Percentiles rank a stretch among this genome's conserved stretches.
Evolutionary conservation across 2,888 invertebrate species (phyloP).

Genomic region (Biston betularia): DNA sequence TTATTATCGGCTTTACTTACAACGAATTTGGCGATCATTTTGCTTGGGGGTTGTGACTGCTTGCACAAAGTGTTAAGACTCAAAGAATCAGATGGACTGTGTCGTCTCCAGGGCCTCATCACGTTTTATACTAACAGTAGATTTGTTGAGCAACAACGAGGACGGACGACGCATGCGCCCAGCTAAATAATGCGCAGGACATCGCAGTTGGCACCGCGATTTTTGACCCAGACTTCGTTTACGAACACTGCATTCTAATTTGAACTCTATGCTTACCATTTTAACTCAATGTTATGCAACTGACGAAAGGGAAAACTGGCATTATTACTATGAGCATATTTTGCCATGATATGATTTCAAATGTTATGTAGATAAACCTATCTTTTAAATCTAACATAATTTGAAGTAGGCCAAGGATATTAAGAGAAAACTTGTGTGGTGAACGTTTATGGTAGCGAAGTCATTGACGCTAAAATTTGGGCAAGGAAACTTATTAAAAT

Average conservation of each 20-base stretch:
- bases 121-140: conserved; percentile 75
- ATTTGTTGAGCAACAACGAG: conserved; percentile 72
- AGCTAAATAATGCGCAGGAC: conserved; percentile 74
- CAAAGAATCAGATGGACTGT: conserved; percentile 73
- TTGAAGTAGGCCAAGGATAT: conserved; percentile 51
- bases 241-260: conserved; percentile 80
- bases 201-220: conserved; percentile 66
- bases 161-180: conserved; percentile 57
- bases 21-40: conserved; percentile 85
- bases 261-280: conserved; percentile 72
- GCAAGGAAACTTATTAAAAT: conserved; percentile 12
- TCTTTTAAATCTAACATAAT: conserved; percentile 40
- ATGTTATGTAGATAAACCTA: conserved; percentile 44
- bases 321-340: conserved; percentile 36
- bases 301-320: conserved; percentile 58
- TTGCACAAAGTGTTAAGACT: conserved; percentile 63
- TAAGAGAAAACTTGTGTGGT: conserved; percentile 46
- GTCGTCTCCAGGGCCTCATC: conserved; percentile 69
- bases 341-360: conserved; percentile 29
- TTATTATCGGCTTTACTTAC: conserved; percentile 58
- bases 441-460: conserved; percentile 38
- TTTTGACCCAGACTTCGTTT: conserved; percentile 77
- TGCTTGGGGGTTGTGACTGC: conserved; percentile 79
- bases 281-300: conserved; percentile 80
- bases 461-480: conserved; percentile 30